These are phyloP conservation scores for Cyclargus thomasi DNA, from an alignment of 1,140 invertebrate genomes.

Conservation along the genomic window DNA sequence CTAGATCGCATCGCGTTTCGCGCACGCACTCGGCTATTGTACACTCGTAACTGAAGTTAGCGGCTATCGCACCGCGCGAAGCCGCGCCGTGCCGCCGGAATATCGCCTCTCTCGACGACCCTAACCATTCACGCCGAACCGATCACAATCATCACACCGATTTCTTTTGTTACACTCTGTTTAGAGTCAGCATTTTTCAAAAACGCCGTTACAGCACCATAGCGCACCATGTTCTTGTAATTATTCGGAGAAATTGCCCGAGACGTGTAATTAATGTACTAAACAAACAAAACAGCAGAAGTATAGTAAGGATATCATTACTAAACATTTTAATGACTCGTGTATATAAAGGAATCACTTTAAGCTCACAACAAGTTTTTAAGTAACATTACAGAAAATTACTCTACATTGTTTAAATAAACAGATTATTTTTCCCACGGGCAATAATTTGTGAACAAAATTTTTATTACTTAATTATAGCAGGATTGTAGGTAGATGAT, in stretches of 20 bases:
- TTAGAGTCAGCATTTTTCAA: conserved; percentile 32
- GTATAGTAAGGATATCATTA: not conserved
- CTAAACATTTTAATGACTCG: not conserved
- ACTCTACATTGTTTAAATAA: not conserved
- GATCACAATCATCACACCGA: conserved; percentile 49
- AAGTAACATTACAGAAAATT: not conserved
- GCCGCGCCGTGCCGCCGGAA: conserved; percentile 52
- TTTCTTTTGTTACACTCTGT: conserved; percentile 67
- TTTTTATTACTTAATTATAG: not conserved
- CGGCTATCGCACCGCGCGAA: conserved; percentile 44
- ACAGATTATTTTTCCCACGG: not conserved
- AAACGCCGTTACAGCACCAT: conserved; percentile 27
- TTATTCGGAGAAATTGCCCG: not conserved
- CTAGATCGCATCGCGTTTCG: conserved; percentile 62
- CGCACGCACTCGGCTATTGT: conserved; percentile 50
- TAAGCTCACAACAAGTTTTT: not conserved
- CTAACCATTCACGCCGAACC: conserved; percentile 67
- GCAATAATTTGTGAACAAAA: not conserved
- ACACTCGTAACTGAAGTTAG: conserved; percentile 41
- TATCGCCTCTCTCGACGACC: conserved; percentile 65
- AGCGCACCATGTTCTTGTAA: not conserved
- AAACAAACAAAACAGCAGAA: not conserved
- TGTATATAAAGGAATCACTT: not conserved
- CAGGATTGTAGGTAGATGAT: not conserved
- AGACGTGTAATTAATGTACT: not conserved